Evolutionary conservation across 2,113 vertebrate species (phyloP).

Genomic region (Caloenas nicobarica): DNA sequence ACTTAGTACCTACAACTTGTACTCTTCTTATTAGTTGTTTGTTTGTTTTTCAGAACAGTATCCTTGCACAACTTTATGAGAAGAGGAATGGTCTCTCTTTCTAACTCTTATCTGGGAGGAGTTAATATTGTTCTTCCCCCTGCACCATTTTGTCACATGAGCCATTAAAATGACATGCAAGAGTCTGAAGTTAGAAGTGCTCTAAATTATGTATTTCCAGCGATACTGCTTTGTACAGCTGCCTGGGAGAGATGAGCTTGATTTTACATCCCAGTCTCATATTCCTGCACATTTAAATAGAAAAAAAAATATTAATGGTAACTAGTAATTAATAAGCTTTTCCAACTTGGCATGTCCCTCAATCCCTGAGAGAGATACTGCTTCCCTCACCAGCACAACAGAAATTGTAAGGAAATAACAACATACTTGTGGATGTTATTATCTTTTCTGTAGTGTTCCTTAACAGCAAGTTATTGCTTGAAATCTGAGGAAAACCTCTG

Average conservation of each 20-base stretch:
- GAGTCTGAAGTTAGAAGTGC: slow-evolving; percentile 6
- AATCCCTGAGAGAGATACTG: background rate
- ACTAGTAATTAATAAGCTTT: slow-evolving; percentile 38
- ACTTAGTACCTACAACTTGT: background rate
- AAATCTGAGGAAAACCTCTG: background rate
- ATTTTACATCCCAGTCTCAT: slow-evolving; percentile 23
- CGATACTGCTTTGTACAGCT: background rate
- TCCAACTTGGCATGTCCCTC: background rate
- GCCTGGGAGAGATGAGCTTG: background rate
- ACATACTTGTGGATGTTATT: background rate
- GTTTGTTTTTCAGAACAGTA: background rate
- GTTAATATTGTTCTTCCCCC: background rate
- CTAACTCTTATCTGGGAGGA: background rate
- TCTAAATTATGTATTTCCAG: slow-evolving; percentile 46
- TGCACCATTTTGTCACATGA: slow-evolving; percentile 21
- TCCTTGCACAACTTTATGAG: background rate
- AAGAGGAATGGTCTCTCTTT: background rate
- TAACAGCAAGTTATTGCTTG: background rate
- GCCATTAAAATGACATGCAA: slow-evolving; percentile 11
- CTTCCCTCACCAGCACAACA: background rate
- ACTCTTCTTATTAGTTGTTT: background rate
- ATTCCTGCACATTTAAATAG: slow-evolving; percentile 41
- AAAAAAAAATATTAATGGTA: slow-evolving; percentile 33
- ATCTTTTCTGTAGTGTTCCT: background rate
- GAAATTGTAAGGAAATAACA: background rate